Conservation (phyloP, 2,113 vertebrate species). For the Melanocharis versteri region DNA sequence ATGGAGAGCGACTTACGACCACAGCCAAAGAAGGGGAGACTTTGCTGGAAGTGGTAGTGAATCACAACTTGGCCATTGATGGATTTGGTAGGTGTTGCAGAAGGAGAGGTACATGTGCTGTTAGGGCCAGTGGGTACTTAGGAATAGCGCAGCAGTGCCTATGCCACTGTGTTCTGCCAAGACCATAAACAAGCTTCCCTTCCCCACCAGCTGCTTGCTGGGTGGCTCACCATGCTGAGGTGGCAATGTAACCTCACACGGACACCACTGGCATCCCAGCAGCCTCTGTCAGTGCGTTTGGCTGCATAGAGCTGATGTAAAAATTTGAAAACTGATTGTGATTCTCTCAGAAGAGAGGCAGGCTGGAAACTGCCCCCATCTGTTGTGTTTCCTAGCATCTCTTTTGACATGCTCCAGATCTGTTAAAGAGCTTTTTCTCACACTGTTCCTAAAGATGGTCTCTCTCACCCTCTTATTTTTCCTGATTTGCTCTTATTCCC, state of each 20-base stretch:
- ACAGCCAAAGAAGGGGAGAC: conserved; percentile 73
- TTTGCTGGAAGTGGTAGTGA: conserved; percentile 74
- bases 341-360: not conserved
- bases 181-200: not conserved
- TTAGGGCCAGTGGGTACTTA: not conserved
- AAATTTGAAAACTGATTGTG: not conserved
- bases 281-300: not conserved
- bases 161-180: not conserved
- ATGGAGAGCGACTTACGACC: conserved; percentile 65
- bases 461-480: not conserved
- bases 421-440: not conserved
- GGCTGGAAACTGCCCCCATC: not conserved
- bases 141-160: not conserved
- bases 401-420: not conserved
- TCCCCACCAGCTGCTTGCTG: not conserved
- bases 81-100: conserved; percentile 72
- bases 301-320: not conserved
- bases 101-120: not conserved
- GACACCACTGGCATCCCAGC: not conserved
- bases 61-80: conserved; percentile 74
- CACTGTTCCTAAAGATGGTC: not conserved
- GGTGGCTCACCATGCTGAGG: not conserved
- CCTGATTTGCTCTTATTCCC: not conserved
- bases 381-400: not conserved
- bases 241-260: not conserved